Evolutionary conservation across 2,113 vertebrate species (phyloP).

Genomic region (Eidolon helvum): DNA sequence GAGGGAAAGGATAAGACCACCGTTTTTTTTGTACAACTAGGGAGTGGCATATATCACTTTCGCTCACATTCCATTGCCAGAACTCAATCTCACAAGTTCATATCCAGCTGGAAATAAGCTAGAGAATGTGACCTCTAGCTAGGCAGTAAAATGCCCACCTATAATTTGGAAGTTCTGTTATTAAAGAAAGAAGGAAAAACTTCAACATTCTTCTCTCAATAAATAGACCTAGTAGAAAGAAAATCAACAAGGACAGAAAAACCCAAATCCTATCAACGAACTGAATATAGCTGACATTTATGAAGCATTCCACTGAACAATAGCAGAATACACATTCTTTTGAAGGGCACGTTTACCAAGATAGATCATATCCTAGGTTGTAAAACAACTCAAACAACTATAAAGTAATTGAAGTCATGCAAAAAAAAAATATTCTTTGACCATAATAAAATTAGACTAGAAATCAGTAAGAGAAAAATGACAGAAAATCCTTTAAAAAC

Average conservation of each 20-base stretch:
- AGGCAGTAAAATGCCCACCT: background rate
- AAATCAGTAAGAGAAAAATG: background rate
- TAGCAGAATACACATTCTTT: background rate
- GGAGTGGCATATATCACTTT: background rate
- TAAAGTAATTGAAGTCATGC: background rate
- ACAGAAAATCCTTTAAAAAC: background rate
- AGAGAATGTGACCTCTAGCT: background rate
- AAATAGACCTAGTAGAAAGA: background rate
- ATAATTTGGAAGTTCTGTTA: background rate
- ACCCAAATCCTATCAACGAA: background rate
- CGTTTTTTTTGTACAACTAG: background rate
- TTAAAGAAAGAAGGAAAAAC: background rate
- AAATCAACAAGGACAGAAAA: background rate
- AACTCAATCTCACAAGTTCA: background rate
- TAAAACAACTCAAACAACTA: background rate
- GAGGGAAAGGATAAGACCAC: background rate
- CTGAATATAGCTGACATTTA: background rate
- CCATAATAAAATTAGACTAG: background rate
- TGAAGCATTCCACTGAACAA: background rate
- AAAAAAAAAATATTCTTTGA: background rate
- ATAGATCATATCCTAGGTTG: background rate
- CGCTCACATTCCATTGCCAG: background rate
- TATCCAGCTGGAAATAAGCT: background rate
- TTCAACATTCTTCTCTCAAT: background rate
- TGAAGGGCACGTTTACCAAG: background rate